Base-by-base conservation (phyloP, 2,113 vertebrate genomes). In the Meles meles region DNA sequence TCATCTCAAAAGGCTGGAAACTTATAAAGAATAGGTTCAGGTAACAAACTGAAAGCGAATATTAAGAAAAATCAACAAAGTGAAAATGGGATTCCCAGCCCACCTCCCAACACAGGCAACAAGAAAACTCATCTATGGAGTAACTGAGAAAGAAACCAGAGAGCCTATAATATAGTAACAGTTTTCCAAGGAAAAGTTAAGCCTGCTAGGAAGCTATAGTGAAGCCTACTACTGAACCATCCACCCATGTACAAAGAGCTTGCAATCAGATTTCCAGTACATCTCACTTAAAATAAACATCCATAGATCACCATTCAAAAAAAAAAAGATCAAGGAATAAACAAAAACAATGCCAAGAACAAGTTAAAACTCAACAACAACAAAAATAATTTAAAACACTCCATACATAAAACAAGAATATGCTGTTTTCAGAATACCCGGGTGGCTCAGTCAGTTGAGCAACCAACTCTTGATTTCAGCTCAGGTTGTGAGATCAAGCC, bases 41-140 rank as follows among this genome's bases (percentile, higher is more conserved):
- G 42, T 57, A 96, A 67, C 39, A 93, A 90, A 94, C 8, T n/a
- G 27, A 96, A 96, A 94, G 77, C 17, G 59, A 77, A 7, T 47
- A 86, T 57, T 85, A 87, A 82, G 34, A 59, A 37, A 72, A 67
- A 59, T 90, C 57, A 52, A 69, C 63, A 89, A 95, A 87, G 55
- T 90, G 39, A 98, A 93, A 95, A 87, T 25, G 76, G 31, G 13
- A 83, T 44, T 17, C 44, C 42, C 44, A 79, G 29, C 12, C 20
- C 31, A 83, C 8, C 47, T 94, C 27, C 69, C 63, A 93, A 94
- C 49, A 47, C 12, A 81, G 55, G 34, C 18, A 96, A 93, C 77
- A 59, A 72, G 69, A 94, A 98, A 96, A 89, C 11, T 83, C 15
- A 87, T 44, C 14, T 55, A 69, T 17, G 2, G 18, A 87, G 47